Conservation (phyloP, 2,888 invertebrate species). For the Amiota minor region DNA sequence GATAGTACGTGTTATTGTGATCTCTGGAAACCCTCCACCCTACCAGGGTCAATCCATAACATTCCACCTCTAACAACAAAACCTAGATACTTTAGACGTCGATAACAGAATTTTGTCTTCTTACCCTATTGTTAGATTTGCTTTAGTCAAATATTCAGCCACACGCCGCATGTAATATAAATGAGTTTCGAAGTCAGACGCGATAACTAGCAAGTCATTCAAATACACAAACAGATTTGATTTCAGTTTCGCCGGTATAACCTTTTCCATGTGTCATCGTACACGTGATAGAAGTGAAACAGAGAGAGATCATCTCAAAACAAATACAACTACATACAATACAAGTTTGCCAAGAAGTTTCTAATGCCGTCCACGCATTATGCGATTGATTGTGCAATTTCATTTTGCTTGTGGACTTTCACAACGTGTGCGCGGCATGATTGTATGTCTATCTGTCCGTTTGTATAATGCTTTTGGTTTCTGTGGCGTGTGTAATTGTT, state of each 20-base stretch:
- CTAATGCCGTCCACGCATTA: no score
- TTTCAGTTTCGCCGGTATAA: slow-evolving; percentile 34
- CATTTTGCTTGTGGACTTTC: no score
- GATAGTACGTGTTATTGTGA: background rate
- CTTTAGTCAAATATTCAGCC: slow-evolving; percentile 16
- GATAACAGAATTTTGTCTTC: slow-evolving; percentile 33
- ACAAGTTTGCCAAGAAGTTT: no score
- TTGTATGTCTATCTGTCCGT: no score
- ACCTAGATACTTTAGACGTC: slow-evolving; percentile 30
- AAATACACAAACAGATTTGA: slow-evolving; percentile 38
- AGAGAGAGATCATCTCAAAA: no score
- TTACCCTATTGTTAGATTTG: slow-evolving; percentile 30
- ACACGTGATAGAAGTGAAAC: no score
- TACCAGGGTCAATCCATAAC: background rate
- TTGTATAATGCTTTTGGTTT: no score
- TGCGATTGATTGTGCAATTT: no score
- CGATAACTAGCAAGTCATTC: slow-evolving; percentile 37
- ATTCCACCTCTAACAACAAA: background rate
- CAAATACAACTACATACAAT: no score
- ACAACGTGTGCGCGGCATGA: no score
- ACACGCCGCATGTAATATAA: slow-evolving; percentile 22
- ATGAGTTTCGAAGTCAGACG: slow-evolving; percentile 31
- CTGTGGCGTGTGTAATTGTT: no score
- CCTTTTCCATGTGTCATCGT: slow-evolving; percentile 40
- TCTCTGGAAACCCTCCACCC: background rate